phyloP scores from a whole-genome alignment of 2,888 invertebrate genomes.

The Linhomoeus sp. region DNA sequence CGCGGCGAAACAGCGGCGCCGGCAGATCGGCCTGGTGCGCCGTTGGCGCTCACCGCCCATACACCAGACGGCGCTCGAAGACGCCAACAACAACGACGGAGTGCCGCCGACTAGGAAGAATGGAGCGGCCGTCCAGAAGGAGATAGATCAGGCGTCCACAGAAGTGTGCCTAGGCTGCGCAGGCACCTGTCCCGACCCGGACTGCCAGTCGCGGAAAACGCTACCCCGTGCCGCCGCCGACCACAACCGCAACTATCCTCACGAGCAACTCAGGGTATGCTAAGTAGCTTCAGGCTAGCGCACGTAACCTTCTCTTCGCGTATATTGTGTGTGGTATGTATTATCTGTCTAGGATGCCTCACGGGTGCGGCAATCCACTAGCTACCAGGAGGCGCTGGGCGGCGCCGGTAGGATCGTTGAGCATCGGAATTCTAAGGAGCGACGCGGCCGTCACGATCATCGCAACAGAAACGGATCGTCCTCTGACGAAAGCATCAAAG shows the following conservation, averaged over 20 bases:
- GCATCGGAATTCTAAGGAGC: background rate
- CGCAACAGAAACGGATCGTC: background rate
- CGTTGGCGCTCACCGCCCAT: too few relatives aligned
- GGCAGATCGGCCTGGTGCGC: too few relatives aligned
- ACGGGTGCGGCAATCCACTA: conserved; percentile 1
- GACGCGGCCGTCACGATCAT: background rate
- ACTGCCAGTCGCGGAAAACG: conserved; percentile 1
- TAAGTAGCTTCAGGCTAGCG: too few relatives aligned
- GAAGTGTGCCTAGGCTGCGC: conserved; percentile 7
- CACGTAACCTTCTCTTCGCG: too few relatives aligned
- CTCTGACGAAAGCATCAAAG: background rate
- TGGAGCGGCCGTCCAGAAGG: background rate
- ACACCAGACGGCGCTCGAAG: background rate
- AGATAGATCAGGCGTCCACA: too few relatives aligned
- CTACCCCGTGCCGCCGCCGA: too few relatives aligned
- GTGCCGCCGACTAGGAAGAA: background rate
- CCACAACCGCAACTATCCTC: too few relatives aligned
- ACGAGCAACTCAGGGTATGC: too few relatives aligned
- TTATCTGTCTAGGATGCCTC: background rate
- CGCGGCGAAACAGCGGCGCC: background rate
- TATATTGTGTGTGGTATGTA: too few relatives aligned
- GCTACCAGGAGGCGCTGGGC: conserved; percentile 6
- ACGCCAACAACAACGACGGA: background rate
- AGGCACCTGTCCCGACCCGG: conserved; percentile 6
- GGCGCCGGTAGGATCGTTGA: background rate